Conservation (phyloP, 2,113 vertebrate genomes). For the Podocnemis expansa region DNA sequence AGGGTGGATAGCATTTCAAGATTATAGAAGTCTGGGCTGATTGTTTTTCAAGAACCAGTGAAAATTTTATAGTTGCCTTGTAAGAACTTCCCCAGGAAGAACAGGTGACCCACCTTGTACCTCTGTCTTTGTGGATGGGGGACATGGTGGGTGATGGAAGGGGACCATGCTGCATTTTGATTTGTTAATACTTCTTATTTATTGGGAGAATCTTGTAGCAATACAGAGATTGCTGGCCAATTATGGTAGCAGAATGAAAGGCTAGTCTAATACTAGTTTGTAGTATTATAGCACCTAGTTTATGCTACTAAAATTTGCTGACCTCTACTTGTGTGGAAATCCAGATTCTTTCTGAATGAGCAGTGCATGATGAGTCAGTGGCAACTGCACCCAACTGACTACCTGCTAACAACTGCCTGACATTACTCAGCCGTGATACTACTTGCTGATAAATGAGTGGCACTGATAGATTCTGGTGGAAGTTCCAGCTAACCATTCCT, state of each 20-base stretch:
- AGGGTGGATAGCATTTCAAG: background rate
- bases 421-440: slow-evolving; percentile 68
- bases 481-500: background rate
- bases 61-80: background rate
- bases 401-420: slow-evolving; percentile 47
- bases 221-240: slow-evolving; percentile 20
- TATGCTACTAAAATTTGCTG: slow-evolving; percentile 39
- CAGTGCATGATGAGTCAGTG: slow-evolving; percentile 58
- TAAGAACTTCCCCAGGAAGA: background rate
- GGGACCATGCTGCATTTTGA: background rate
- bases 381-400: slow-evolving; percentile 59
- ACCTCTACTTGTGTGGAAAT: slow-evolving; percentile 47
- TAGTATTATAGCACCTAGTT: slow-evolving; percentile 19
- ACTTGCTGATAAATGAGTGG: slow-evolving; percentile 30
- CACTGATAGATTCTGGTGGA: background rate
- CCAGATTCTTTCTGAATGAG: slow-evolving; percentile 67
- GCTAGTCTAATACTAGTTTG: slow-evolving; percentile 44
- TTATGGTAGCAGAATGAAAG: background rate
- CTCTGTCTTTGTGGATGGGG: background rate
- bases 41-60: background rate
- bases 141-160: too few relatives aligned
- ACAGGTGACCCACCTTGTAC: background rate
- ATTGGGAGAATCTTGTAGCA: background rate
- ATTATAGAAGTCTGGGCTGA: background rate
- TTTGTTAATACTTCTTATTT: background rate